These are phyloP conservation scores for Frankliniella fusca DNA, from an alignment of 2,888 invertebrate genomes.

Conservation along the genomic window DNA sequence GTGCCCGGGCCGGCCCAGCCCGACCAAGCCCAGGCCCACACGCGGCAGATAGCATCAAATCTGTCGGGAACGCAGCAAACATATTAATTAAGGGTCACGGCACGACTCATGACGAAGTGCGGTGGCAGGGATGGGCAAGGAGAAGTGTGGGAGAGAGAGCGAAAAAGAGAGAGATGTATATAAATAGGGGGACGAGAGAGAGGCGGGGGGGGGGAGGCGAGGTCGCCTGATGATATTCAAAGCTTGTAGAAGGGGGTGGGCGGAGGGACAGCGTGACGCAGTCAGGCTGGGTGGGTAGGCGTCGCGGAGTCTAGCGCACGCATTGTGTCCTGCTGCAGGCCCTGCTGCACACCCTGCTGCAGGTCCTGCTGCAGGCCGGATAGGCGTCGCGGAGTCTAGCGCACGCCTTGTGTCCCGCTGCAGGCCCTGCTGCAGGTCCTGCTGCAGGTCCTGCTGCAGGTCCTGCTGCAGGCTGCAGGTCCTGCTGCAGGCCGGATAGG, in stretches of 20 bases:
- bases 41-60: conserved; percentile 7
- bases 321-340: no score
- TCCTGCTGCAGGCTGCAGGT: no score
- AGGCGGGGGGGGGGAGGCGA: neutral
- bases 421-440: neutral
- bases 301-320: no score
- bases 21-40: neutral
- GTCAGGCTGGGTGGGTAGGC: no score
- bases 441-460: neutral
- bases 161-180: neutral
- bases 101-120: neutral
- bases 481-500: neutral
- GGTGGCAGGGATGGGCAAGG: neutral
- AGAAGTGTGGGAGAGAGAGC: neutral
- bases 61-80: conserved; percentile 8
- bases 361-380: neutral
- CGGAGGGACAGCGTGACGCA: no score
- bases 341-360: no score
- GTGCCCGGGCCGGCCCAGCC: neutral
- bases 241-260: neutral
- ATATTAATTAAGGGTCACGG: conserved; percentile 2
- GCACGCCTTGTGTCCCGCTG: no score
- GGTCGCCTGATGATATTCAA: neutral
- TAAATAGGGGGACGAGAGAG: neutral
- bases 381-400: no score